Conservation (phyloP, 2,797 vertebrate genomes). For the Acanthurus leucopareius region DNA sequence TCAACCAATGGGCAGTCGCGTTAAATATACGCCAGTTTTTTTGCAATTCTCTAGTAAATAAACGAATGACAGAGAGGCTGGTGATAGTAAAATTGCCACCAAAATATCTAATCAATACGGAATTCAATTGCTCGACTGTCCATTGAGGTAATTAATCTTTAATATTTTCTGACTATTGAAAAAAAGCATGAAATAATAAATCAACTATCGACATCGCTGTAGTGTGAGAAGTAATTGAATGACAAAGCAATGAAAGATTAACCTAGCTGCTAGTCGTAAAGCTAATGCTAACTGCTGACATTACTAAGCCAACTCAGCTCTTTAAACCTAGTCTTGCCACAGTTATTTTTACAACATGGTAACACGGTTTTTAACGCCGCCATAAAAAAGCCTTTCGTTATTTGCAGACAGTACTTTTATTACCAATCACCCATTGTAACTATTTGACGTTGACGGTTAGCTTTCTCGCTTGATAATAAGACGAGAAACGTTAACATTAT, state of each 20-base stretch:
- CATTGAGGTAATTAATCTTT: slow-evolving; percentile 63
- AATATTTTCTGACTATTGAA: not conserved
- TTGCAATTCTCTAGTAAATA: slow-evolving; percentile 86
- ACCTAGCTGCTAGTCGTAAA: slow-evolving; percentile 60
- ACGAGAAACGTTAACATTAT: not conserved
- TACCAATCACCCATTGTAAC: not conserved
- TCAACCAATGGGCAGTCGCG: slow-evolving; percentile 81
- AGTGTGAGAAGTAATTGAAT: slow-evolving; percentile 58
- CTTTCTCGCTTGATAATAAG: slow-evolving; percentile 24
- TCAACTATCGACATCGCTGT: not conserved
- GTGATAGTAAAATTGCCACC: slow-evolving; percentile 49
- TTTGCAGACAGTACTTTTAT: not conserved
- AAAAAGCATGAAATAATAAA: not conserved
- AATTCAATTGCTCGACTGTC: slow-evolving; percentile 30
- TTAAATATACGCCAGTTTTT: slow-evolving; percentile 52
- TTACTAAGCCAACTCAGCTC: slow-evolving; percentile 31
- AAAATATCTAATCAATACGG: slow-evolving; percentile 46
- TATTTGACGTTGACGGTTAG: slow-evolving; percentile 28
- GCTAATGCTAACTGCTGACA: slow-evolving; percentile 70
- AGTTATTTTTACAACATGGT: not conserved
- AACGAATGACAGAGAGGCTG: slow-evolving; percentile 79
- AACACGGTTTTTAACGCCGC: not conserved
- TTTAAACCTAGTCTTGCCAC: not conserved
- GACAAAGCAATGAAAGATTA: slow-evolving; percentile 73
- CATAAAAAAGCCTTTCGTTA: not conserved